Base-by-base conservation (phyloP, 2,888 invertebrate species). In the Drosophila helvetica region DNA sequence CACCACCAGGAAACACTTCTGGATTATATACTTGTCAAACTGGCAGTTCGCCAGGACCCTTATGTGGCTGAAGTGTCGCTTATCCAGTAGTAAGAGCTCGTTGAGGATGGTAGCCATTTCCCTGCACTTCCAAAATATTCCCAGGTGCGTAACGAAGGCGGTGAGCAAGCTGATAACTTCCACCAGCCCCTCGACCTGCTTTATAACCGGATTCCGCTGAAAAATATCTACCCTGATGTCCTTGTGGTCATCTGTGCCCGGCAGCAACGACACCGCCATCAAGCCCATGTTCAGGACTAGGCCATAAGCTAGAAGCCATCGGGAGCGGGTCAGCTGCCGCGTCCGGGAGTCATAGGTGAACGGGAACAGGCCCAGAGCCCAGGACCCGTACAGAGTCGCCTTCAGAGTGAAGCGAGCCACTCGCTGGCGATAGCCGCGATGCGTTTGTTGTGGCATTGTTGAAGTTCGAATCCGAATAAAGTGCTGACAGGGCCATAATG, bases 311-410 rank as follows among this genome's bases (percentile, higher is more conserved):
- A 70, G 19, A 1, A 70, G 56, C 60, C 70, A 56, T 8, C 19
- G 70, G 48, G 47, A 70, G 8, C 56, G 33, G 0, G 17, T 17
- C 12, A 68, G 9, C 15, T 53, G 69, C 1, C 43, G 30, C 10
- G 18, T 54, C n/a, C 51, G 42, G 6, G 22, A 6, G 6, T 25
- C 42, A 27, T 69, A 69, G 9, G 45, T 46, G 18, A 79, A 86
- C 2, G 86, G 86, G 18, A 82, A 74, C 17, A 86, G 10, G 0
- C 86, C 82, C 17, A 81, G 30, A 1, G 55, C 33, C 82, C 79
- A 74, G 15, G 86, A 81, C 1, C 51, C 22, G 15, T 73, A 74
- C 0, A 76, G 42, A 17, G 58, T 54, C 2, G 67, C 47, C 52
- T 50, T 58, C 0, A 81, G 43, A 47, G 61, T 56, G 1, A 68